Conservation (phyloP, 2,888 invertebrate genomes). For the Parnassius glacialis region DNA sequence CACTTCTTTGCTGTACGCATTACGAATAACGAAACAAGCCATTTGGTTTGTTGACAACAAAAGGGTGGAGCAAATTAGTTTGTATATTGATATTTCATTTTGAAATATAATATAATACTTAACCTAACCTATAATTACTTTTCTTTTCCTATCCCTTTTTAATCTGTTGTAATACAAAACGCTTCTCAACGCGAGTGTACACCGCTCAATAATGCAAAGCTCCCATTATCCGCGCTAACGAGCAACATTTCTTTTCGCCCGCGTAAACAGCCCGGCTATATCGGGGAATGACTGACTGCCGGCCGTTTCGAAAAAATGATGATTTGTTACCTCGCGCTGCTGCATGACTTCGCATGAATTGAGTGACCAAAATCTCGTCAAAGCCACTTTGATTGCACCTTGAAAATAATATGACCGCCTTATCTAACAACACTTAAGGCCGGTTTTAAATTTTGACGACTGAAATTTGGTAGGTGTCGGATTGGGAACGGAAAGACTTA, state of each 20-base stretch:
- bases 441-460: conserved; percentile 30
- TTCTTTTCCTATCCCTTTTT: too few relatives aligned
- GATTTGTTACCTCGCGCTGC: conserved; percentile 67
- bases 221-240: conserved; percentile 70
- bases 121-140: too few relatives aligned
- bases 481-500: conserved; percentile 56
- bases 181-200: conserved; percentile 50
- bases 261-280: conserved; percentile 50
- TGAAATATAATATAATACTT: too few relatives aligned
- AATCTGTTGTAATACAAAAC: conserved; percentile 22
- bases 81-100: too few relatives aligned
- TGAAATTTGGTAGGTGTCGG: conserved; percentile 45
- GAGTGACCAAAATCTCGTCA: conserved; percentile 70
- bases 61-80: too few relatives aligned
- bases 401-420: conserved; percentile 28
- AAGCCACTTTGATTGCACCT: conserved; percentile 27
- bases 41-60: too few relatives aligned
- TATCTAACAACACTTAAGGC: conserved; percentile 38
- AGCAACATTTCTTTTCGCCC: conserved; percentile 64
- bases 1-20: too few relatives aligned
- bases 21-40: too few relatives aligned
- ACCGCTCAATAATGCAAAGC: conserved; percentile 59
- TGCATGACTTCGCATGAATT: conserved; percentile 65
- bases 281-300: conserved; percentile 53
- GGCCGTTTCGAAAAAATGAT: conserved; percentile 67